Base-by-base conservation (phyloP, 2,888 invertebrate species). In the Drosophila seclusa region DNA sequence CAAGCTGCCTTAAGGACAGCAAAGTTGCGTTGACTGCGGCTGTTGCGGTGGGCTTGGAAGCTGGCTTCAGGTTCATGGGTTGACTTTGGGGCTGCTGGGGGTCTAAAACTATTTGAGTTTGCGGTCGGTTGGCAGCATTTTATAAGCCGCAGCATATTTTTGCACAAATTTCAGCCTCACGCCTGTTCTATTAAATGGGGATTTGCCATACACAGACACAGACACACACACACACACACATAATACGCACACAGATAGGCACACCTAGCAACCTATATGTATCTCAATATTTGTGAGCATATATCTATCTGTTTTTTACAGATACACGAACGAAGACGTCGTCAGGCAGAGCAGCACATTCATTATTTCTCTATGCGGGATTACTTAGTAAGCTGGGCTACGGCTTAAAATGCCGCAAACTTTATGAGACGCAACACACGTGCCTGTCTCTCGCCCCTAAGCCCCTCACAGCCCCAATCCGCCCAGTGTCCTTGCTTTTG, bases 321-420 rank as follows among this genome's bases (percentile, higher is more conserved):
- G 66, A 78, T 73, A 75, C 66, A 75, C 60, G 38, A 68, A 48
- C 11, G 11, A 36, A 71, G 76, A 67, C 65, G 38, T 68, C 63
- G 49, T 70, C 63, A 64, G 81, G 70, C 83, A 79, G 80, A 76
- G 73, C 70, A 78, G 83, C 80, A 82, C 85, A 84, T 85, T 89
- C 86, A 87, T 87, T 87, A 87, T 82, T 82, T 79, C 82, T 87
- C 82, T 76, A 77, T 76, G 87, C 81, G 76, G 89, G 86, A 87
- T 89, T 87, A 89, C 70, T 72, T 38, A 75, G 79, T 89, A 87
- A 89, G 89, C 86, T 53, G 64, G 85, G 81, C 69, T 71, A 72
- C 67, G 81, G 89, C 86, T 89, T 87, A 87, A 87, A 87, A 83
- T 84, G 78, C 88, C 88, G 76, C 86, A 89, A 87, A 89, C 88